Evolutionary conservation across 2,888 invertebrate species (phyloP), one percentile per base, ranked within the genome.

Genomic region (Cerceris rybyensis): DNA sequence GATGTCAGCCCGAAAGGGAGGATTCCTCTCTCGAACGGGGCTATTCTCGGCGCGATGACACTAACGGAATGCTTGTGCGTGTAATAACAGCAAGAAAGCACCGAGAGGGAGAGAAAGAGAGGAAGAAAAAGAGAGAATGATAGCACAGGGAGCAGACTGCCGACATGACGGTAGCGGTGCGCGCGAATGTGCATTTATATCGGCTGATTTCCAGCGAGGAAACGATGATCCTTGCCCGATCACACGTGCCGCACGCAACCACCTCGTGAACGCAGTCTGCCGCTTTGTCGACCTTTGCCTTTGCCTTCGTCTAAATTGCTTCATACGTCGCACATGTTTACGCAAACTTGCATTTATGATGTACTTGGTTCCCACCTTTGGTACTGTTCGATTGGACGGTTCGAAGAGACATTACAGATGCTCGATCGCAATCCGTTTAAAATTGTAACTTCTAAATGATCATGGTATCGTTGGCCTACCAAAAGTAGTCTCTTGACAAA

Each of bases 21-120:
- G 76, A 84, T 83, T 84, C 78, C 75, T 78, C 73, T 43, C 60
- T 41, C 55, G 64, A 60, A 54, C 72, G 63, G 73, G 76, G 70
- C 82, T 88, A 86, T 86, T 88, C 80, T 77, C 75, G 75, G 83
- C 81, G 66, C 71, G 85, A 86, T 88, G 86, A 88, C 84, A 85
- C 78, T 75, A 64, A 70, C 66, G 82, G 82, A 85, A 88, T 87
- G 81, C 77, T 46, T 28, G 55, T 16, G 59, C 73, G 52, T 78
- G 81, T 85, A 86, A 79, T 80, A 82, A 75, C 66, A n/a, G 13
- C 54, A 28, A 39, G 49, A 49, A 63, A 42, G 16, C 58, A 17
- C 46, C 2, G 46, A 11, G 46, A 11, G 11, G 46, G 46, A 28
- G 46, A 46, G 8, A 11, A 11, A 11, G 46, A 46, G 46, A 11